phyloP scores from a whole-genome alignment of 2,113 vertebrate genomes.

The Cololabis saira region DNA sequence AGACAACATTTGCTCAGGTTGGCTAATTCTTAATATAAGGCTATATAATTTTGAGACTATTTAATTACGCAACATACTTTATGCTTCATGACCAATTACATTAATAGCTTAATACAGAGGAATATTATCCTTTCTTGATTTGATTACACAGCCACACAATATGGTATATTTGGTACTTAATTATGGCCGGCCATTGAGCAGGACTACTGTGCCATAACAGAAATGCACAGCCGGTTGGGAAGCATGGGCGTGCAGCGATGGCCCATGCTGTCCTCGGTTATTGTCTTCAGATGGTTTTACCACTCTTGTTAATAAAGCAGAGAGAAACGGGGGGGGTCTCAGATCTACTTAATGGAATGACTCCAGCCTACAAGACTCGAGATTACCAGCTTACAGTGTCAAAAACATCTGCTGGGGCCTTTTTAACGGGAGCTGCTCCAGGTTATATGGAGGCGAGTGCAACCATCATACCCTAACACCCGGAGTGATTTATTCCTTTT shows the following conservation, averaged over 20 bases:
- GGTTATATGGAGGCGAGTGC: constrained; percentile 92
- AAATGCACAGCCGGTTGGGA: constrained; percentile 86
- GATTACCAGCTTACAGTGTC: constrained; percentile 95
- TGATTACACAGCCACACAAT: constrained; percentile 99
- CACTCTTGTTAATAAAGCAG: constrained; percentile 95
- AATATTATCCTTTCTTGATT: constrained; percentile 99
- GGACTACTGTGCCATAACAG: constrained; percentile 87
- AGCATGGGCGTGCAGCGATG: constrained; percentile 49
- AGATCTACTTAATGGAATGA: constrained; percentile 94
- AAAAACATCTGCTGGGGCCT: constrained; percentile 94
- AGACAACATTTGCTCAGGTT: constrained; percentile 99
- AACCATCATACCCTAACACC: constrained; percentile 59
- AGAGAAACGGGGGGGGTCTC: constrained; percentile 70
- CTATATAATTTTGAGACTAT: constrained; percentile 99
- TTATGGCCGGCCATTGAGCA: constrained; percentile 98
- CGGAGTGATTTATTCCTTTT: constrained; percentile 79
- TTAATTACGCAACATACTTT: constrained; percentile 99
- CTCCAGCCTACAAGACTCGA: constrained; percentile 89
- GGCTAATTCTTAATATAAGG: constrained; percentile 99
- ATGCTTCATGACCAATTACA: constrained; percentile 99
- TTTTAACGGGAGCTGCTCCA: constrained; percentile 86
- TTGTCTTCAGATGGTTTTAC: constrained; percentile 96
- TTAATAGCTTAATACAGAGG: constrained; percentile 99
- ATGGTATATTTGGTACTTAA: constrained; percentile 99
- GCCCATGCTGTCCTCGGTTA: constrained; percentile 87